Percentiles rank a stretch among this genome's conserved stretches.
Conservation (phyloP, 2,797 vertebrate genomes). For the Gobionotothen gibberifrons region DNA sequence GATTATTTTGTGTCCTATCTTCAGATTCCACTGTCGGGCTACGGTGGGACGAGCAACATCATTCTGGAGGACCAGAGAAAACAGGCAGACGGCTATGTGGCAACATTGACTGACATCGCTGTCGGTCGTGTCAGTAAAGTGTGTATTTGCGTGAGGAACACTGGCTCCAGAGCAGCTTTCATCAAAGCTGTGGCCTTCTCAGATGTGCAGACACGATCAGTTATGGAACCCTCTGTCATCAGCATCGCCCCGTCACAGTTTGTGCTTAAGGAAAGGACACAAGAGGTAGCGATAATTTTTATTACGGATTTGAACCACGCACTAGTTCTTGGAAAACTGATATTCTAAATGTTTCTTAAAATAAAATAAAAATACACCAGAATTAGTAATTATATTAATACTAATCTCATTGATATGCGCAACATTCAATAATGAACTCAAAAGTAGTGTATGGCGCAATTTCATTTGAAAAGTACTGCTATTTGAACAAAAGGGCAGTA, state of each 20-base stretch:
- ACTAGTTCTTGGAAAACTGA: neutral
- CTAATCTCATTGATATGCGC: too few species aligned
- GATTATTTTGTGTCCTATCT: neutral
- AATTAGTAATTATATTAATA: neutral
- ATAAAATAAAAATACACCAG: neutral
- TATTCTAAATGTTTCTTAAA: neutral
- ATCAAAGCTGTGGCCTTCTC: conserved; percentile 90
- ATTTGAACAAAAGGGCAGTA: too few species aligned
- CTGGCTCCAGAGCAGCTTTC: conserved; percentile 92
- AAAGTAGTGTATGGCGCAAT: too few species aligned
- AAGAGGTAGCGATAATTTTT: conserved; percentile 83
- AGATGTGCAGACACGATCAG: conserved; percentile 78
- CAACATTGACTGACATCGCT: conserved; percentile 80
- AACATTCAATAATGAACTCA: too few species aligned
- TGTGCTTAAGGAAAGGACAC: conserved; percentile 90
- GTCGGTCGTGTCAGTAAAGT: conserved; percentile 84
- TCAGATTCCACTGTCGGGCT: conserved; percentile 96
- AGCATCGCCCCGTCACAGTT: conserved; percentile 92
- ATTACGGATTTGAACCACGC: neutral
- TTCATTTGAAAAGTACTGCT: too few species aligned
- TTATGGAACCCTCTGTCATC: conserved; percentile 86
- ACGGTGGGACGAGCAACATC: conserved; percentile 94
- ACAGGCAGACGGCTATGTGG: conserved; percentile 88
- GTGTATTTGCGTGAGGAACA: conserved; percentile 90
- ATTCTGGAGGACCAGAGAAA: conserved; percentile 94